A percentile compares a stretch with the other conserved stretches of the same genome.
phyloP scores from a whole-genome alignment of 2,888 invertebrate genomes.

The Hirtodrosophila duncani region DNA sequence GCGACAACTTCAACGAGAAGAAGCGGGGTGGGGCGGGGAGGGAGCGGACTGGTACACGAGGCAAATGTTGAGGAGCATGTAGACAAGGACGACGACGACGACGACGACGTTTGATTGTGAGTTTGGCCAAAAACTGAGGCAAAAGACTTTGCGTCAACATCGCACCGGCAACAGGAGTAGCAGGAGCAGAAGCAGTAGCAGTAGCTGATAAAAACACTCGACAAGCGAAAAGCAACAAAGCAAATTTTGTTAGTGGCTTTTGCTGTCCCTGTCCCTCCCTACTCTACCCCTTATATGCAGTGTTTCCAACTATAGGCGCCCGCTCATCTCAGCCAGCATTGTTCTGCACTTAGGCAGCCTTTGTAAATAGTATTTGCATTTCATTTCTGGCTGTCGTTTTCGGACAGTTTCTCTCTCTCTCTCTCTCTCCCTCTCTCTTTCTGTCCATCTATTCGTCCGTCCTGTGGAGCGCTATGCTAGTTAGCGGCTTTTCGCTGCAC shows the following conservation, averaged over 20 bases:
- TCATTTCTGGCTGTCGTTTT: conserved; percentile 44
- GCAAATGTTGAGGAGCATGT: no score
- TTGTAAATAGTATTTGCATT: conserved; percentile 63
- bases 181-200: conserved; percentile 12
- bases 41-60: no score
- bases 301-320: conserved; percentile 8
- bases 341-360: conserved; percentile 50
- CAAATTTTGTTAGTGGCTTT: conserved; percentile 56
- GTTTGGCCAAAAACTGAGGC: conserved; percentile 28
- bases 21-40: background rate
- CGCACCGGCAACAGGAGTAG: conserved; percentile 22
- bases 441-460: background rate
- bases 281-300: conserved; percentile 6
- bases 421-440: background rate
- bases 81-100: conserved; percentile 3
- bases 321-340: conserved; percentile 34
- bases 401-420: background rate
- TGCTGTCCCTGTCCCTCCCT: conserved; percentile 22
- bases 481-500: conserved; percentile 69
- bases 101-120: conserved; percentile 34
- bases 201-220: conserved; percentile 50
- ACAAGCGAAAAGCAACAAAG: conserved; percentile 43
- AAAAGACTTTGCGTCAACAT: conserved; percentile 57
- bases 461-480: conserved; percentile 36
- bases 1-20: no score